Evolutionary conservation across 64 coral and sea anemone genomes (phyloP).

Genomic region (Porites lutea): DNA sequence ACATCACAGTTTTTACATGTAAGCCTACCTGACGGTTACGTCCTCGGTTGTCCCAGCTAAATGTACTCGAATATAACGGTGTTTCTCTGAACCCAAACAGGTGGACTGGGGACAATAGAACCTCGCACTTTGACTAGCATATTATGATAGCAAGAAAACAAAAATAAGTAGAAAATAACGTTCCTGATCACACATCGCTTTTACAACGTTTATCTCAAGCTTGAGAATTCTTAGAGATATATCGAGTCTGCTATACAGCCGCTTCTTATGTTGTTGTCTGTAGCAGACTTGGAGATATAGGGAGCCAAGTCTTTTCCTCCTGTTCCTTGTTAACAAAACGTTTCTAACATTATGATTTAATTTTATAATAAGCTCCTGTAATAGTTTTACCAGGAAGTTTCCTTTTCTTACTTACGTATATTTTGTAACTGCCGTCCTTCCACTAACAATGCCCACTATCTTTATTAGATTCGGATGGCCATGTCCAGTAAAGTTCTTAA

Average conservation of each 20-base stretch:
- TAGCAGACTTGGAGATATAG: no score
- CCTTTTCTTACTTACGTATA: conserved; percentile 42
- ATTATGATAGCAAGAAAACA: background rate
- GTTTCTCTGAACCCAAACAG: conserved; percentile 76
- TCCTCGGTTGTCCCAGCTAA: conserved; percentile 82
- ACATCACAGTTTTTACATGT: no score
- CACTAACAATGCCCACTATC: conserved; percentile 43
- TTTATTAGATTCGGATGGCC: conserved; percentile 10
- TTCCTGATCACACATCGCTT: background rate
- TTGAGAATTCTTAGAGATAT: no score
- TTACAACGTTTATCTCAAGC: no score
- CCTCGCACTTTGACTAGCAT: conserved; percentile 84
- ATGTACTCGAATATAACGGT: conserved; percentile 89
- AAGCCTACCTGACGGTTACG: conserved; percentile 74
- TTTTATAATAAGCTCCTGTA: no score
- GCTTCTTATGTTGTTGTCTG: no score
- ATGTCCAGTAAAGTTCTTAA: background rate
- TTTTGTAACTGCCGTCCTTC: conserved; percentile 60
- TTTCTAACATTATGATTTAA: no score
- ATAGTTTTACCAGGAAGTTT: no score
- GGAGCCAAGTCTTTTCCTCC: no score
- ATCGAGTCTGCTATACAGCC: no score
- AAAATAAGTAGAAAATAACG: background rate
- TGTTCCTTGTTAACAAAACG: no score
- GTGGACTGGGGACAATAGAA: conserved; percentile 79